These are phyloP conservation scores for Eupsilia transversa DNA, from an alignment of 2,888 invertebrate species.

Conservation along the genomic window DNA sequence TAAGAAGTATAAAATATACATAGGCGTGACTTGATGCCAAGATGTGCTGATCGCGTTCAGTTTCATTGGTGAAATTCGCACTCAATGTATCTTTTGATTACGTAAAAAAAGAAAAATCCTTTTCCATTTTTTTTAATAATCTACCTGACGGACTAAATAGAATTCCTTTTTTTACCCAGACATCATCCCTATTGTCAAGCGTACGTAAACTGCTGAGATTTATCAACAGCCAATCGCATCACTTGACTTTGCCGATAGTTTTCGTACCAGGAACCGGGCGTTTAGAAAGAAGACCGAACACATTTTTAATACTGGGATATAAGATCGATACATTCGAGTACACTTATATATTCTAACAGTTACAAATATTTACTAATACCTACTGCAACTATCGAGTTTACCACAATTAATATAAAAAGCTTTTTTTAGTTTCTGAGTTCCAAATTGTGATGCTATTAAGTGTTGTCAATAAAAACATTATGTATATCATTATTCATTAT, in stretches of 20 bases:
- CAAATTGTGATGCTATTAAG: slow-evolving; percentile 41
- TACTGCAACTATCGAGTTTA: slow-evolving; percentile 43
- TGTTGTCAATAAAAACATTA: slow-evolving; percentile 22
- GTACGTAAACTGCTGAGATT: background rate
- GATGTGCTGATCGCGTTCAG: no score
- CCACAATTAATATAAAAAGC: slow-evolving; percentile 30
- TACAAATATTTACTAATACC: slow-evolving; percentile 47
- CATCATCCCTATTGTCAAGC: no score
- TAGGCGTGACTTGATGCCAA: no score
- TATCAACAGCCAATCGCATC: background rate
- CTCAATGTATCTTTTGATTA: no score
- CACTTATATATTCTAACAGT: slow-evolving; percentile 38
- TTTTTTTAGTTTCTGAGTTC: no score
- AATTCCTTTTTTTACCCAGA: no score
- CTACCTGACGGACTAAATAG: no score
- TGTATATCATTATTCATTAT: slow-evolving; percentile 21
- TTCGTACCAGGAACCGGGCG: background rate
- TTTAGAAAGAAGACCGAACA: slow-evolving; percentile 24
- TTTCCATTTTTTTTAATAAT: no score
- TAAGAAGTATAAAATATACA: no score
- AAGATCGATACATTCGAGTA: slow-evolving; percentile 46
- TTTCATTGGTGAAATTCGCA: no score
- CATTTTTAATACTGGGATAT: slow-evolving; percentile 62
- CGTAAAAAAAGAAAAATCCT: no score
- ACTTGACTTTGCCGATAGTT: background rate